phyloP scores from a whole-genome alignment of 2,797 vertebrate species.

The Lophius americanus region DNA sequence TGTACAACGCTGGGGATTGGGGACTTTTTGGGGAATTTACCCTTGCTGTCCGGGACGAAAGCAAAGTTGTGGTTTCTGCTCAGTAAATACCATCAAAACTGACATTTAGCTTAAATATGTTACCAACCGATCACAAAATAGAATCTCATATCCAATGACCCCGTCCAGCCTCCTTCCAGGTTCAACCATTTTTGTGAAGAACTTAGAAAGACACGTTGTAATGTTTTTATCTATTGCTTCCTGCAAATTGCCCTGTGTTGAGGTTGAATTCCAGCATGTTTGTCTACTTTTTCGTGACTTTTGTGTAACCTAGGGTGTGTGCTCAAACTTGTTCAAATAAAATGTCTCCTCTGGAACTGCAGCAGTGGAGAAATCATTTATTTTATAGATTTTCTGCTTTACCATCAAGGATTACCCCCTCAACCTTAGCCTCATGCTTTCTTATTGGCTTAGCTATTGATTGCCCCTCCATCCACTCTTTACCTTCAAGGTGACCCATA shows the following conservation, averaged over 20 bases:
- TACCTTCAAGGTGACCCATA: constrained; percentile 78
- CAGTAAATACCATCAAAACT: constrained; percentile 14
- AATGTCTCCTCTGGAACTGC: constrained; percentile 45
- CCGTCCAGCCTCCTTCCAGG: background rate
- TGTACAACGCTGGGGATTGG: too few species aligned
- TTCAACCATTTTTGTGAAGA: constrained; percentile 24
- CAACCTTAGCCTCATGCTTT: constrained; percentile 77
- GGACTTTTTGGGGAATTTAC: too few species aligned
- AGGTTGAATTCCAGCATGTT: constrained; percentile 32
- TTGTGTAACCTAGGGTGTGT: constrained; percentile 29
- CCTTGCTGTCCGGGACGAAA: too few species aligned
- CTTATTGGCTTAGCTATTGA: constrained; percentile 80
- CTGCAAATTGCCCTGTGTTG: constrained; percentile 31
- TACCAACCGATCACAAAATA: constrained; percentile 9
- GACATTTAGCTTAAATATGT: constrained; percentile 22
- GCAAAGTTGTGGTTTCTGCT: background rate
- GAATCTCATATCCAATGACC: constrained; percentile 30
- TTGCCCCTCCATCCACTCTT: constrained; percentile 67
- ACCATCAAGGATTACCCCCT: constrained; percentile 79
- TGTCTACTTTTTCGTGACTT: constrained; percentile 42
- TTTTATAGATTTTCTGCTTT: constrained; percentile 84
- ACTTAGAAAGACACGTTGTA: constrained; percentile 31
- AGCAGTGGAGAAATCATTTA: constrained; percentile 73
- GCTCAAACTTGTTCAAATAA: constrained; percentile 58
- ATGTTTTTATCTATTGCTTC: constrained; percentile 36